Base-by-base conservation (phyloP, 2,888 invertebrate species). In the Reticulitermes lucifugus region DNA sequence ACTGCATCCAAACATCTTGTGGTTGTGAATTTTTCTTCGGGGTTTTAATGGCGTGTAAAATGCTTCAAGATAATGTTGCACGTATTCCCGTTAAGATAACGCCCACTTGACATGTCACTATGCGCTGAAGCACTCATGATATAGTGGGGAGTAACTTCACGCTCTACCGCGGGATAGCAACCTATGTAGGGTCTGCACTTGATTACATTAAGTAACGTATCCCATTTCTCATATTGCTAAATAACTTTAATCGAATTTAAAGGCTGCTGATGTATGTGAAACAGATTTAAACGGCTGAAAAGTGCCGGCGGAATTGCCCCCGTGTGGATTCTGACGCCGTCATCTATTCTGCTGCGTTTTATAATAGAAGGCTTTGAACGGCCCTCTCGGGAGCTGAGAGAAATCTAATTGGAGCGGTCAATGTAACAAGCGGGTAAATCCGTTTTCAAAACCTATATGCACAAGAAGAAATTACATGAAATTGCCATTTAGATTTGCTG, bases 211-310 rank as follows among this genome's bases (percentile, higher is more conserved):
- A 81, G 81, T 81, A 43, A 81, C 81, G 65, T 59, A 4, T 12
- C 65, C 81, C 65, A 81, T 81, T 35, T 84, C 79, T 84, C 80
- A 84, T 80, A 70, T 83, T 79, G 71, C 79, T 79, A 83, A 85
- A 85, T 83, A 71, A 85, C 80, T 85, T 79, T 85, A 85, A 85
- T 85, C 85, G 77, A 83, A 85, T 85, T 79, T 77, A 85, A 80
- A 85, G 85, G 82, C 83, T 60, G 77, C 60, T 65, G 84, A 59
- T 65, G 77, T 75, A 75, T 77, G 84, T 60, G 84, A 84, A 84
- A 60, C 80, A 84, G 79, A 71, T 81, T 84, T 71, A 79, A 71
- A 84, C 65, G 84, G 73, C 59, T 80, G 84, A 79, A 73, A 80
- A 81, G 77, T 73, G 73, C 51, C 46, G 75, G 35, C 25, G 25